Base-by-base conservation (phyloP, 2,888 invertebrate genomes). In the Unio delphinus region DNA sequence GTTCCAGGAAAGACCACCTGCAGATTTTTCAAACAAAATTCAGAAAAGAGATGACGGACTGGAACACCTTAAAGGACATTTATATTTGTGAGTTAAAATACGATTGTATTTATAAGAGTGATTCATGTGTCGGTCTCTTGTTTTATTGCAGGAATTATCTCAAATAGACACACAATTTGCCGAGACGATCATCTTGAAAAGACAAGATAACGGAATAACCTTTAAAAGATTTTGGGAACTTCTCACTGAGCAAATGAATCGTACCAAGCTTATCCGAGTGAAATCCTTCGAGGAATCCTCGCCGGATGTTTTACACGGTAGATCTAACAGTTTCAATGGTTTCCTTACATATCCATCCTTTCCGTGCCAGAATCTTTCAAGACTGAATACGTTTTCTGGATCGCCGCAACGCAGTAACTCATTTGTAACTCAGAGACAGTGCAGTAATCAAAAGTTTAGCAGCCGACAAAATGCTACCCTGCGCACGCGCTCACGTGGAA, bases 211-310 rank as follows among this genome's bases (percentile, higher is more conserved):
- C 8, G 59, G 60, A 11, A 64, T 65, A 11, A 60, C 69, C 23
- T 70, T 75, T 8, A 71, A 73, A 45, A 69, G 34, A 17, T 77
- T 77, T 62, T 45, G 69, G 18, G 73, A 77, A 56, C 45, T 63
- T 20, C 59, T 77, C 57, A 65, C 65, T 28, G 73, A 68, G 61
- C 81, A 81, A 71, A 81, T 81, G 81, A 81, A 79, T 78, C 80
- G 80, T 68, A 81, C 81, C 45, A 67, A 73, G 4, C 68, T 77
- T 18, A 72, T 79, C 8, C 72, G 76, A n/a, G 81, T 80, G 20
- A 76, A 79, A 75, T 76, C 81, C 59, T 79, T 81, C 62, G 71
- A 71, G 61, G 68, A 73, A 18, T 71, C 66, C 45, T 70, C 70
- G 20, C 71, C 71, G 62, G 74, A 67, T 71, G 63, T 61, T n/a